A percentile compares a stretch with the other conserved stretches of the same genome.
These are phyloP conservation scores for Diaphora mendica DNA, from an alignment of 2,888 invertebrate genomes.

Conservation along the genomic window DNA sequence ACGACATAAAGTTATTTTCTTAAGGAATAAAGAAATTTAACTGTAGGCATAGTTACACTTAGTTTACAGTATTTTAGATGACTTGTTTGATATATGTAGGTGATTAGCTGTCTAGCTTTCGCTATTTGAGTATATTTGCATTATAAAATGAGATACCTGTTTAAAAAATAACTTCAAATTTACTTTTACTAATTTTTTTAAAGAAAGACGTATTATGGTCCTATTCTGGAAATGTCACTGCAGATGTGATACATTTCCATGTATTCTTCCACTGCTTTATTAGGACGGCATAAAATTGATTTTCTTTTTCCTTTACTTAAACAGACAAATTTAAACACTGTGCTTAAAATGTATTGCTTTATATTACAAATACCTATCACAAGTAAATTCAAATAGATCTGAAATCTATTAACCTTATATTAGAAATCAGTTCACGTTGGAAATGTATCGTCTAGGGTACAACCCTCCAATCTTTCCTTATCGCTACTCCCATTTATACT, in stretches of 20 bases:
- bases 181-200: neutral
- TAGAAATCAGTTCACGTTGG: neutral
- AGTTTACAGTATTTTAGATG: neutral
- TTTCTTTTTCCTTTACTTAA: too few relatives aligned
- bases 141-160: neutral
- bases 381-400: neutral
- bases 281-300: too few relatives aligned
- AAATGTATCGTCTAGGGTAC: constrained; percentile 1
- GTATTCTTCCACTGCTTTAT: too few relatives aligned
- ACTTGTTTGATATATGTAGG: neutral
- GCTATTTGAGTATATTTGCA: neutral
- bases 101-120: neutral
- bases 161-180: neutral
- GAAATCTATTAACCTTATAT: neutral
- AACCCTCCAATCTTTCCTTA: constrained; percentile 3
- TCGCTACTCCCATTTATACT: neutral
- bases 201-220: neutral
- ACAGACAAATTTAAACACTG: too few relatives aligned
- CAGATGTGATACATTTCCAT: neutral
- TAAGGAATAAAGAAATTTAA: neutral
- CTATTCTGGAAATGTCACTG: neutral
- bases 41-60: neutral
- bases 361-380: neutral
- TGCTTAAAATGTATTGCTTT: neutral
- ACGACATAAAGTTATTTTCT: constrained; percentile 1